Evolutionary conservation across 2,113 vertebrate species (phyloP), one percentile per base, ranked within the genome.

Genomic region (Leucopsar rothschildi): DNA sequence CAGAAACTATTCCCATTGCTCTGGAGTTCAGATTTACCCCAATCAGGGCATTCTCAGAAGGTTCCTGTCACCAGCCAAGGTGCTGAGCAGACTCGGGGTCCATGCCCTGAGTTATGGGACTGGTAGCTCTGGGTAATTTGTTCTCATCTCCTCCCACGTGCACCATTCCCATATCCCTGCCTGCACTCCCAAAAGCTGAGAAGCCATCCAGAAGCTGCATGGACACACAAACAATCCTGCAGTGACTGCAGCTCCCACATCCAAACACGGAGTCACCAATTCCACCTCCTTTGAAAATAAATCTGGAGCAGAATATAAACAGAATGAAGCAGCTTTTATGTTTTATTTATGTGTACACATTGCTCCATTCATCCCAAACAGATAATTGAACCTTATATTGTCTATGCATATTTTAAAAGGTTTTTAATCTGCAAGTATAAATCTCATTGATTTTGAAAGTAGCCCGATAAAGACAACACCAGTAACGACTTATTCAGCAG

Each of bases 391-490:
- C 84, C 85, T 79, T 94, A 82, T 55, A 81, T 85, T 85, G 78
- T 87, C 90, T 92, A 6, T 69, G 91, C 81, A 92, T 95, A 71
- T 91, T 96, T 95, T 92, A 89, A 85, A 87, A 82, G 78, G 71
- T 52, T 97, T 96, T 97, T 95, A 93, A 90, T 95, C 95, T 95
- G 92, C 92, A 94, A 87, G 83, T 64, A 84, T 95, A 94, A 96
- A 95, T 94, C 87, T 88, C 75, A 82, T 94, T 93, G 95, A 95
- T 86, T 89, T 47, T 93, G 79, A 81, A 84, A 94, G 83, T 94
- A 68, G 82, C 53, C 61, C 40, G 25, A 78, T 76, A 71, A 81
- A 90, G 82, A 83, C 92, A 84, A 29, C 75, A 61, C 28, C 77
- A 81, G 53, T 40, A 85, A 35, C 84, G 44, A 83, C 50, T 90